These are phyloP conservation scores for Cordilura impudica DNA, from an alignment of 2,888 invertebrate genomes.

Conservation along the genomic window DNA sequence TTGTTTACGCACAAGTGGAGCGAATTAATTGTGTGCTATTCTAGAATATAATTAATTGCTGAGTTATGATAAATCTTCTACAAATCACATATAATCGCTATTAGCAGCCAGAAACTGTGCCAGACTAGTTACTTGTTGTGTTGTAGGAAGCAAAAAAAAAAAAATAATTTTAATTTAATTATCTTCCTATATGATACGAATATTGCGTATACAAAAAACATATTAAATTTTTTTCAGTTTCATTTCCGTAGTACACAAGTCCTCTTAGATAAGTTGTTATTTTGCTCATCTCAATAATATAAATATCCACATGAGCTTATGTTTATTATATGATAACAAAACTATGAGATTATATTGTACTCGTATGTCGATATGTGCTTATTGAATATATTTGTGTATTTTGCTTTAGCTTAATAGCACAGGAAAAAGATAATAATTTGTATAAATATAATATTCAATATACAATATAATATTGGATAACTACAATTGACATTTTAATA, in stretches of 20 bases:
- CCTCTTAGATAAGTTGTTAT: slow-evolving; percentile 13
- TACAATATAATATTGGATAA: too few relatives aligned
- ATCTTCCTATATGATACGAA: not conserved
- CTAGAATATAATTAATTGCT: slow-evolving; percentile 37
- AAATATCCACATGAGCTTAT: slow-evolving; percentile 3
- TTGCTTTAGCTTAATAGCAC: too few relatives aligned
- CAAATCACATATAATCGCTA: slow-evolving; percentile 47
- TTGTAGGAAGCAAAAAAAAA: not conserved
- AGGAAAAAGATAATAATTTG: too few relatives aligned
- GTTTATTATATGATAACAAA: slow-evolving; percentile 32
- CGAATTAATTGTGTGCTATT: not conserved
- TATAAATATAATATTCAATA: too few relatives aligned
- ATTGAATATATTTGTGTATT: too few relatives aligned
- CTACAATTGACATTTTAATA: too few relatives aligned
- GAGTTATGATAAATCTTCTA: slow-evolving; percentile 40
- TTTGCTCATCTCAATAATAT: not conserved
- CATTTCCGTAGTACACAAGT: not conserved
- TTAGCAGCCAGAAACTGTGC: slow-evolving; percentile 10
- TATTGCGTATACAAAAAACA: not conserved
- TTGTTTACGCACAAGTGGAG: not conserved
- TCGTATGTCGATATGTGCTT: too few relatives aligned
- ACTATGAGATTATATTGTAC: slow-evolving; percentile 33
- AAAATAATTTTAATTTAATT: slow-evolving; percentile 38
- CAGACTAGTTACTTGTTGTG: slow-evolving; percentile 1
- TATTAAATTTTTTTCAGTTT: not conserved